Evolutionary conservation across 2,797 vertebrate species (phyloP).

Genomic region (Petrocephalus schoutedeni): DNA sequence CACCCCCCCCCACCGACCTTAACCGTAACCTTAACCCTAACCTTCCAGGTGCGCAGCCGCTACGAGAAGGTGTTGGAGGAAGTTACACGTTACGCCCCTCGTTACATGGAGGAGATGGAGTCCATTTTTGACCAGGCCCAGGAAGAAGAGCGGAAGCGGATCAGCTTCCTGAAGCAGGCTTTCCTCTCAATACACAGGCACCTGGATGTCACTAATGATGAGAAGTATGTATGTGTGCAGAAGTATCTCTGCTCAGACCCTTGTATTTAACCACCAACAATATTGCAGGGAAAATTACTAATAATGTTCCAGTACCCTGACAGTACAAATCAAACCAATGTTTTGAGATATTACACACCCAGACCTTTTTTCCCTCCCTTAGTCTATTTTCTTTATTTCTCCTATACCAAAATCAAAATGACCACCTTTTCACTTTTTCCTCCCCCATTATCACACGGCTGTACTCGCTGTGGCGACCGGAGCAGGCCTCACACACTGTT

Average conservation of each 20-base stretch:
- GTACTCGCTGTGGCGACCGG: not conserved
- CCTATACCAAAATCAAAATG: not conserved
- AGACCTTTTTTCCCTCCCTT: not conserved
- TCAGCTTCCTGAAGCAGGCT: conserved; percentile 73
- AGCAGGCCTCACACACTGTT: not conserved
- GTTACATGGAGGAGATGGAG: conserved; percentile 86
- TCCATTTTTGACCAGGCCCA: conserved; percentile 77
- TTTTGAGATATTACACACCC: not conserved
- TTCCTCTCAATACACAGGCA: conserved; percentile 74
- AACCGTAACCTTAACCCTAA: not conserved
- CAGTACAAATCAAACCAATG: not conserved
- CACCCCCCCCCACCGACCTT: not conserved
- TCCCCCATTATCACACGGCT: not conserved
- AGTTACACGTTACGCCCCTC: conserved; percentile 72
- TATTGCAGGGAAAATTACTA: not conserved
- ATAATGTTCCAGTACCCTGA: not conserved
- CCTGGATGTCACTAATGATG: conserved; percentile 72
- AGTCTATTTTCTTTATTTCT: not conserved
- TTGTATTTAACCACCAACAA: not conserved
- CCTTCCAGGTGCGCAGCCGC: conserved; percentile 57
- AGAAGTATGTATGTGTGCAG: conserved; percentile 57
- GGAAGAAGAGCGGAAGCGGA: conserved; percentile 73
- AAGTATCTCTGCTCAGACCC: not conserved
- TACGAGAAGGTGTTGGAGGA: conserved; percentile 78
- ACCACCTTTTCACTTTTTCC: not conserved